phyloP scores from a whole-genome alignment of 2,113 vertebrate species.

The Thomomys bottae region DNA sequence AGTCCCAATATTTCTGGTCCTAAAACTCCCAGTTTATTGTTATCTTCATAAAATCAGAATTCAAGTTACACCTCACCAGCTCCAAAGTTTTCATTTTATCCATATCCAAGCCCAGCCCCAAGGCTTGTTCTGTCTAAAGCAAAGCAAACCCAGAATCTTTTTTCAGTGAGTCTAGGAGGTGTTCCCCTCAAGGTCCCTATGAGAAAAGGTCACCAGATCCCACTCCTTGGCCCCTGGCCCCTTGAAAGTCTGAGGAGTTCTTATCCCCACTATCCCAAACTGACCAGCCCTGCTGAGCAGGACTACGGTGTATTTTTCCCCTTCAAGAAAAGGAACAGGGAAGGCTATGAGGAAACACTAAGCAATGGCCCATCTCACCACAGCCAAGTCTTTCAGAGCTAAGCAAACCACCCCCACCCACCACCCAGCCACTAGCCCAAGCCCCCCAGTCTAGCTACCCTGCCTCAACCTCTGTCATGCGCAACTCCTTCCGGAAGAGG shows the following conservation, averaged over 20 bases:
- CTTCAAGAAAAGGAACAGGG: neutral
- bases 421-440: neutral
- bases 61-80: neutral
- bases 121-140: neutral
- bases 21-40: neutral
- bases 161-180: neutral
- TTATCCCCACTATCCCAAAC: neutral
- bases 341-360: neutral
- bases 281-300: constrained; percentile 31
- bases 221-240: no score
- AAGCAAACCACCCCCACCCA: neutral
- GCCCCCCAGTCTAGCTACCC: neutral
- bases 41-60: constrained; percentile 39
- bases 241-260: neutral
- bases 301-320: neutral
- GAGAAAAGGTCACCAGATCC: neutral
- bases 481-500: neutral
- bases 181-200: neutral
- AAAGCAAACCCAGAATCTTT: neutral
- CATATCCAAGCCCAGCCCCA: neutral
- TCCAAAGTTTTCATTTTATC: neutral
- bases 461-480: neutral
- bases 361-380: neutral
- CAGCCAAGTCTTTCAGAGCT: neutral
- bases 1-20: neutral